Conservation (phyloP, 2,797 vertebrate species). For the Fratercula arctica region DNA sequence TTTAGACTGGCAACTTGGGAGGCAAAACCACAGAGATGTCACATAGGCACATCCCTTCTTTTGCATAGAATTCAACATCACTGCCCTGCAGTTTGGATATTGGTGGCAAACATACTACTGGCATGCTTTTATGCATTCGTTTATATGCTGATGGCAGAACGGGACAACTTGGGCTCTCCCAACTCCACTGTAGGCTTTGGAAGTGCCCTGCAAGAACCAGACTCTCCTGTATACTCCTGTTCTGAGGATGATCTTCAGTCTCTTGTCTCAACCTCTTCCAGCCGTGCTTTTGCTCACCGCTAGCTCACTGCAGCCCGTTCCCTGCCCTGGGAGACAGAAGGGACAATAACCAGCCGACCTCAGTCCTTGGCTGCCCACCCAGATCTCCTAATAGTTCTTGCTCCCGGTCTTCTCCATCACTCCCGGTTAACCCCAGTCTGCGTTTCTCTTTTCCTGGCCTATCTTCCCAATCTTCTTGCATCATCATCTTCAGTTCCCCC, state of each 20-base stretch:
- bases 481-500: neutral
- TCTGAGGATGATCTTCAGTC: neutral
- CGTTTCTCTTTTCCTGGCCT: neutral
- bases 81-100: no score
- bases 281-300: neutral
- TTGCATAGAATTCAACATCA: no score
- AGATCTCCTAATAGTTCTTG: neutral
- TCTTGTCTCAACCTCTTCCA: neutral
- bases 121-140: no score
- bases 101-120: neutral
- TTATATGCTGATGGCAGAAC: fast-evolving
- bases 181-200: neutral
- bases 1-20: neutral
- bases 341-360: neutral
- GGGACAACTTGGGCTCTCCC: neutral
- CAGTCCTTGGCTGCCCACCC: neutral
- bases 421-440: neutral
- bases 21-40: neutral
- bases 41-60: neutral
- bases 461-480: neutral
- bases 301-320: neutral
- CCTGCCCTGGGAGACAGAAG: neutral
- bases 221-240: neutral
- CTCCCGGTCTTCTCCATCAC: neutral
- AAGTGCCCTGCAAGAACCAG: neutral